These are phyloP conservation scores for Coregonus ussuriensis DNA, from an alignment of 2,797 vertebrate species.

Conservation along the genomic window DNA sequence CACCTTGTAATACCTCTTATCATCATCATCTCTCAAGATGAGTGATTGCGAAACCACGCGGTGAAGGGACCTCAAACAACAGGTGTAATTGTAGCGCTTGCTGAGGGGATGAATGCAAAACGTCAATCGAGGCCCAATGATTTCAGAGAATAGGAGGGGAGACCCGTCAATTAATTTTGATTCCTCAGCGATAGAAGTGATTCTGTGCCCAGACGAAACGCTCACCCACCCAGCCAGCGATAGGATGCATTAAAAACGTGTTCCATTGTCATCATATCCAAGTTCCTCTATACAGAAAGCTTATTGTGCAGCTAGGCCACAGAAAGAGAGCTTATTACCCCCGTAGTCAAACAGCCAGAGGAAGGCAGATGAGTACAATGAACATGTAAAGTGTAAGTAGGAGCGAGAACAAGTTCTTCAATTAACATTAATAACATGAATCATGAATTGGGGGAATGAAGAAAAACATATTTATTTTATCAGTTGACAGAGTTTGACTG, in stretches of 20 bases:
- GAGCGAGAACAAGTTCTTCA: neutral
- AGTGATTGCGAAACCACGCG: constrained; percentile 45
- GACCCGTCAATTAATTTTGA: constrained; percentile 53
- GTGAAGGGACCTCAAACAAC: constrained; percentile 39
- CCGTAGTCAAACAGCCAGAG: neutral
- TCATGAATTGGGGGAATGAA: neutral
- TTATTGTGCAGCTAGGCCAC: neutral
- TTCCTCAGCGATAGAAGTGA: constrained; percentile 44
- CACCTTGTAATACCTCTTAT: constrained; percentile 45
- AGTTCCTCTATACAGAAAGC: neutral
- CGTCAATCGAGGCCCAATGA: constrained; percentile 46
- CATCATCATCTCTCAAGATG: constrained; percentile 22
- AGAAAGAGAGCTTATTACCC: constrained; percentile 3
- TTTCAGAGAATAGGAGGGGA: constrained; percentile 36
- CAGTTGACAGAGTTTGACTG: neutral
- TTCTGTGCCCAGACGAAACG: constrained; percentile 9
- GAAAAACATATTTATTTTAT: neutral
- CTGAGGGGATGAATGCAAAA: constrained; percentile 52
- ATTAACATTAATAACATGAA: neutral
- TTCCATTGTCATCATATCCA: neutral
- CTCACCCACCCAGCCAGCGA: constrained; percentile 12
- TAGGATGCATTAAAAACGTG: neutral
- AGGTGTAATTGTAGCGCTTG: constrained; percentile 53
- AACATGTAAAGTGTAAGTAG: neutral
- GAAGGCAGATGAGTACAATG: neutral